These are phyloP conservation scores for Leguminivora glycinivorella DNA, from an alignment of 1,140 invertebrate species.

Conservation along the genomic window DNA sequence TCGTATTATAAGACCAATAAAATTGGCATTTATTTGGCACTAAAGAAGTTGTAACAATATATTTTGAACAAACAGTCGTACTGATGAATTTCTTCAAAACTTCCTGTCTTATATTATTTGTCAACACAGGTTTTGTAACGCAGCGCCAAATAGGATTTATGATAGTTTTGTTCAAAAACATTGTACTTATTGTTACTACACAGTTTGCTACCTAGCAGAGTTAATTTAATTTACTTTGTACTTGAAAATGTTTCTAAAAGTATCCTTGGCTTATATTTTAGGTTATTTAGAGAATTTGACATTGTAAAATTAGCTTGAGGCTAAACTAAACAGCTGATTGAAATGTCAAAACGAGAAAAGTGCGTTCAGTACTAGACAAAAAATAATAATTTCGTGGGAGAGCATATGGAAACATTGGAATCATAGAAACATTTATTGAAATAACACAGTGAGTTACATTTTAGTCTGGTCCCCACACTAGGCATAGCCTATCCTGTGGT, in stretches of 20 bases:
- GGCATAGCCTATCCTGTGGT: no score
- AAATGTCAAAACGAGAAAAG: neutral
- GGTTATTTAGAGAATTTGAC: neutral
- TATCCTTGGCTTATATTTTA: neutral
- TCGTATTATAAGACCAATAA: conserved; percentile 31
- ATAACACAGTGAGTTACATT: no score
- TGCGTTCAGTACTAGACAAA: neutral
- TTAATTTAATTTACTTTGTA: neutral
- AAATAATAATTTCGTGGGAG: no score
- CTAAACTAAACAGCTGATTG: neutral
- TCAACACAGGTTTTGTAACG: neutral
- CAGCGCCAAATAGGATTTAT: neutral
- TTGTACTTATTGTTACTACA: neutral
- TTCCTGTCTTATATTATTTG: conserved; percentile 26
- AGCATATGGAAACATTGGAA: no score
- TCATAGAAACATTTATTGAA: no score
- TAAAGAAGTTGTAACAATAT: conserved; percentile 43
- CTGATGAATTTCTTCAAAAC: conserved; percentile 32
- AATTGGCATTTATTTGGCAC: conserved; percentile 20
- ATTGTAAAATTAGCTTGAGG: no score
- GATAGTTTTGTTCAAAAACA: conserved; percentile 1
- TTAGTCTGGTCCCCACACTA: no score
- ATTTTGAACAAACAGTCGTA: conserved; percentile 33
- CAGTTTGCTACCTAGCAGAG: neutral
- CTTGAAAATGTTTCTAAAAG: neutral